Evolutionary conservation across 2,888 invertebrate species (phyloP), one percentile per base, ranked within the genome.

Genomic region (Xestoiulus laeticollis): DNA sequence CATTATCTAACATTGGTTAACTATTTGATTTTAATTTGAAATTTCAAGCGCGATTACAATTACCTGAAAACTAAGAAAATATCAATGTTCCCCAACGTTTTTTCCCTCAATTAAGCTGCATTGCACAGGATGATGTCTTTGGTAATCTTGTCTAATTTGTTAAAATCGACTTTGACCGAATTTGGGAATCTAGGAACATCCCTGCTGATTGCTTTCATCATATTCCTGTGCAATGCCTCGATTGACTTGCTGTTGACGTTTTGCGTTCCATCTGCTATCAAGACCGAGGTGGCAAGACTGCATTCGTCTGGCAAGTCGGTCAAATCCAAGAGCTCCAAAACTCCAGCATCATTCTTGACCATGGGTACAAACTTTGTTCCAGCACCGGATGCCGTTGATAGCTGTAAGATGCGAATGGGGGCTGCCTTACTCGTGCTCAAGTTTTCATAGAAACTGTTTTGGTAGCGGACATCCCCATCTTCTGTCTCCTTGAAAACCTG

Each of bases 51-150:
- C 38, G 8, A 38, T 43, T 38, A 38, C 38, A 38, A 22, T n/a
- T 3, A 26, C 68, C 68, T 68, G 68, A 68, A 26, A 68, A 68
- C n/a, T 22, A 10, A 26, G 8, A 22, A 26, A 26, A 26, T 22
- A n/a, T 59, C 4, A 26, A 6, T 22, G 38, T 38, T 38, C 68
- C 68, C 68, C 68, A 68, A 26, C 48, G 1, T 22, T 8, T 8
- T 68, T 68, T 68, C n/a, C n/a, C 53, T 53, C 53, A 53, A n/a
- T 43, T 43, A 43, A 68, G 26, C 68, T 68, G 68, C 12, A 26
- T 68, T 68, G 68, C 68, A 68, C 8, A 68, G 68, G 68, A 68
- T 12, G 68, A 68, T 68, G 68, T 22, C 26, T 68, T 68, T 68
- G 68, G 68, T 22, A 6, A 68, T 26, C 6, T 68, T 68, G 68